Conservation (phyloP, 1,140 invertebrate genomes). For the Rhyacophila brunnea region DNA sequence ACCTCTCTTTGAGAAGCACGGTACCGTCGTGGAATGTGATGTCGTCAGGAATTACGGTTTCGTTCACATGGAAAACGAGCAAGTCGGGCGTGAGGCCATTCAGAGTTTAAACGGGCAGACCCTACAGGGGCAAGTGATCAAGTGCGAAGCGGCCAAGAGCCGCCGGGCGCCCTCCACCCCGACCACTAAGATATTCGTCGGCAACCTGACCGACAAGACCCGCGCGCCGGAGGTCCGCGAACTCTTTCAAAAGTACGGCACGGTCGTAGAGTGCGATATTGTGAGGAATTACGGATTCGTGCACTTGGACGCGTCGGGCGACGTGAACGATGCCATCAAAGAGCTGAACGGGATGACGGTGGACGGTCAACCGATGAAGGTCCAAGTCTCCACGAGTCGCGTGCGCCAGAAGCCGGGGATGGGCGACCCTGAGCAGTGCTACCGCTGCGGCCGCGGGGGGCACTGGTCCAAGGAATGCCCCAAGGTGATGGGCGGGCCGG, state of each 20-base stretch:
- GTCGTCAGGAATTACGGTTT: slow-evolving; percentile 97
- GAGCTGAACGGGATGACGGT: slow-evolving; percentile 82
- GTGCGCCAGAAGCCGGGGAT: slow-evolving; percentile 90
- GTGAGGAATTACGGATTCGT: slow-evolving; percentile 91
- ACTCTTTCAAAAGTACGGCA: slow-evolving; percentile 84
- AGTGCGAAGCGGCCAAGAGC: slow-evolving; percentile 88
- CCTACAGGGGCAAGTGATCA: slow-evolving; percentile 84
- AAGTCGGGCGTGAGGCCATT: slow-evolving; percentile 87
- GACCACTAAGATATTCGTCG: slow-evolving; percentile 87
- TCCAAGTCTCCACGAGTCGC: slow-evolving; percentile 86
- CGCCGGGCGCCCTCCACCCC: slow-evolving; percentile 80
- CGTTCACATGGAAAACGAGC: slow-evolving; percentile 94
- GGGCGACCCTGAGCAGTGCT: slow-evolving; percentile 93
- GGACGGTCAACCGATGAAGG: slow-evolving; percentile 85
- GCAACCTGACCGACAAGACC: slow-evolving; percentile 85
- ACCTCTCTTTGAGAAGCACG: slow-evolving; percentile 91
- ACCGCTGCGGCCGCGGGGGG: slow-evolving; percentile 88
- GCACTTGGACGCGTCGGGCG: slow-evolving; percentile 78
- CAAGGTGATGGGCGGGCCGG: slow-evolving; percentile 69
- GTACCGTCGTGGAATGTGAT: slow-evolving; percentile 93
- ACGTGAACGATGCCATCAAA: slow-evolving; percentile 82
- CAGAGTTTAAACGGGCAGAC: slow-evolving; percentile 86
- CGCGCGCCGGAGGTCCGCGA: slow-evolving; percentile 83
- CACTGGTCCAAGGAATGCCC: slow-evolving; percentile 95
- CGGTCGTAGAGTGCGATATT: slow-evolving; percentile 88